Evolutionary conservation across 2,113 vertebrate species (phyloP), one percentile per base, ranked within the genome.

Genomic region (Hemibagrus wyckioides): DNA sequence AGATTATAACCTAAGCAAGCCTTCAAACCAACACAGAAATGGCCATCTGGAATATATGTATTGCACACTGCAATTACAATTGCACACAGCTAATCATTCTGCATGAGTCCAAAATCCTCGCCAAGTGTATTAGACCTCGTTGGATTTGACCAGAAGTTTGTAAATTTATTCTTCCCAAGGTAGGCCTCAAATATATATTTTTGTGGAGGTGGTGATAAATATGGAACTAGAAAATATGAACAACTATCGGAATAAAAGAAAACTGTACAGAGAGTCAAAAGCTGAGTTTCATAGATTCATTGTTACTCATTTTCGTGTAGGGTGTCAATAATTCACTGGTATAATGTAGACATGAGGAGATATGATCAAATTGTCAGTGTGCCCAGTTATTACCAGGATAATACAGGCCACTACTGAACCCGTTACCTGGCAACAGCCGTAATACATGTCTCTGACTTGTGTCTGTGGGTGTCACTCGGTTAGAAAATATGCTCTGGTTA

Each of bases 381-480:
- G 23, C 59, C 86, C 71, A 67, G 44, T 77, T 67, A 83, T 87
- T 79, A 79, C 44, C 80, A 56, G 69, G 33, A 41, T 67, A 79
- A 83, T 56, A 13, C 86, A 79, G 71, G 39, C 69, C 59, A 79
- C 71, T 54, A 67, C 69, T 67, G 52, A 48, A 28, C 57, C 33
- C 10, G 81, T 87, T 87, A 77, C 81, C 86, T 84, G 86, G 86
- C 86, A 87, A 83, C 86, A 44, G 71, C 28, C 9, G 33, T 44
- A 77, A 77, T 86, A 13, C 65, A 56, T n/a, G 41, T 67, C 85
- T 81, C 59, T 86, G 77, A 79, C 59, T 71, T 76, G 50, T 75
- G 25, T 71, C 63, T 87, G 80, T 87, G 80, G 54, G 56, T 48
- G 41, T 39, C n/a, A 52, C 79, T 57, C 28, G 48, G 57, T 54